Evolutionary conservation across 2,113 vertebrate species (phyloP).

Genomic region (Synodontis membranacea): DNA sequence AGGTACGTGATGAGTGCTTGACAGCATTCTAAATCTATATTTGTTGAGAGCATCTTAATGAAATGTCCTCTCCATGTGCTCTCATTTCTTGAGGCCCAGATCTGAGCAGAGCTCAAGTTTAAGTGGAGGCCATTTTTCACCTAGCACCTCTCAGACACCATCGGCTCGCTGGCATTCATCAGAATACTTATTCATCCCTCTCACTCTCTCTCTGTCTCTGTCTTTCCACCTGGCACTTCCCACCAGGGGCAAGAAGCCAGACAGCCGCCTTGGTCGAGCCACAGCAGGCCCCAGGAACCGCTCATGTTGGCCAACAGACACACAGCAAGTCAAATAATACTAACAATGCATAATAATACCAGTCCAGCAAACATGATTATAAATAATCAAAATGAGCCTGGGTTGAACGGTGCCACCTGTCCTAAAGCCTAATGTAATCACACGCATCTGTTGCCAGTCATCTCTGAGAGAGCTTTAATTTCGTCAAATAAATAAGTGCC

Average conservation of each 20-base stretch:
- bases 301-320: slow-evolving; percentile 18
- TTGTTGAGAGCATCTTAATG: neutral
- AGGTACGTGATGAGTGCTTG: neutral
- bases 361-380: slow-evolving; percentile 32
- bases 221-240: slow-evolving; percentile 17
- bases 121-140: slow-evolving; percentile 27
- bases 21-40: neutral
- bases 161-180: slow-evolving; percentile 36
- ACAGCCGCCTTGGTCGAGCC: slow-evolving; percentile 11
- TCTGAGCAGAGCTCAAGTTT: neutral
- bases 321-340: neutral
- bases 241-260: neutral
- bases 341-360: slow-evolving; percentile 2
- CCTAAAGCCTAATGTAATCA: slow-evolving; percentile 32
- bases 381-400: slow-evolving; percentile 34
- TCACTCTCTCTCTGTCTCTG: neutral
- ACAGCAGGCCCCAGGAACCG: slow-evolving; percentile 6
- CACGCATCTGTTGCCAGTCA: neutral
- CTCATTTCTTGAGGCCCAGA: neutral
- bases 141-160: neutral
- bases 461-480: slow-evolving; percentile 18
- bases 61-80: neutral
- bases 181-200: slow-evolving; percentile 32
- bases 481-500: neutral
- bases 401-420: slow-evolving; percentile 38